A percentile compares a stretch with the other conserved stretches of the same genome.
Evolutionary conservation across 2,113 vertebrate species (phyloP).

Genomic region (Daubentonia madagascariensis): DNA sequence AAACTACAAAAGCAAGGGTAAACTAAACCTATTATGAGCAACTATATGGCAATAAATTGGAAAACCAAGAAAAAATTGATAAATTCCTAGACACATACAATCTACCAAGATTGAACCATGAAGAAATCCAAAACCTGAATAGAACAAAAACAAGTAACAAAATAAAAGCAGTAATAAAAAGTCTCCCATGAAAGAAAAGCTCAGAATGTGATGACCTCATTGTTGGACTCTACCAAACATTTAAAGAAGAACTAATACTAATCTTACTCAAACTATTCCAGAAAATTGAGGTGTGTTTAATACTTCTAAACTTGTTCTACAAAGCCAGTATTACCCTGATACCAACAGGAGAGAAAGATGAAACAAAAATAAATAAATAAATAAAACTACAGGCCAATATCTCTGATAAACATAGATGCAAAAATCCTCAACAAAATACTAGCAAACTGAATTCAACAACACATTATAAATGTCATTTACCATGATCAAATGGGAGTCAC

Average conservation of each 20-base stretch:
- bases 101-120: neutral
- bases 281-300: neutral
- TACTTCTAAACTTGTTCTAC: too few species aligned
- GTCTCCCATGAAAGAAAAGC: neutral
- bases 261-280: neutral
- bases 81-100: neutral
- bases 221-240: neutral
- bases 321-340: too few species aligned
- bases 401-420: too few species aligned
- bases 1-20: neutral
- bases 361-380: too few species aligned
- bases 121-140: neutral
- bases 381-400: too few species aligned
- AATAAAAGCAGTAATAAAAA: neutral
- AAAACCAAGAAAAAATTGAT: neutral
- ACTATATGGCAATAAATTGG: neutral
- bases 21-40: neutral
- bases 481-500: too few species aligned
- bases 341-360: too few species aligned
- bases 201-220: neutral
- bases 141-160: neutral
- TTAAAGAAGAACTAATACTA: neutral
- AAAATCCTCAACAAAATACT: too few species aligned
- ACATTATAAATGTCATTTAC: too few species aligned
- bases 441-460: too few species aligned